Percentiles rank a stretch among this genome's conserved stretches.
These are phyloP conservation scores for Dendroctonus valens DNA, from an alignment of 1,140 invertebrate genomes.

Conservation along the genomic window DNA sequence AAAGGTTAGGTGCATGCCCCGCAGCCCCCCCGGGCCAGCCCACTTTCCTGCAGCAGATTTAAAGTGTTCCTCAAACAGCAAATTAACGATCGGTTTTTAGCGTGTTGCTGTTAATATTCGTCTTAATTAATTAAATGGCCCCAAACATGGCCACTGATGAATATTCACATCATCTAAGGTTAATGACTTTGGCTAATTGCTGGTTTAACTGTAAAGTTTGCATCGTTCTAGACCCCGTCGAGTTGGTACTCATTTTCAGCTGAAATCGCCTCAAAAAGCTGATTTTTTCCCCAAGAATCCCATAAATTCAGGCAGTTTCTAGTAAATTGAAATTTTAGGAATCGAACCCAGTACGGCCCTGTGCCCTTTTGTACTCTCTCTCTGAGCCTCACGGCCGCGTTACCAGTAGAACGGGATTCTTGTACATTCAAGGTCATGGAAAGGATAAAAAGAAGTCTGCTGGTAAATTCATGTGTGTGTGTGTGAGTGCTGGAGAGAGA, in stretches of 20 bases:
- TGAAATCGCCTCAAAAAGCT: not conserved
- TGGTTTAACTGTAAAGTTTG: too few species aligned
- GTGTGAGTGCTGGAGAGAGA: constrained; percentile 6
- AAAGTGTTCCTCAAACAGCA: too few species aligned
- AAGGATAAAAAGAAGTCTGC: constrained; percentile 32
- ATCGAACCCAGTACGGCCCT: constrained; percentile 19
- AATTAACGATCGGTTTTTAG: too few species aligned
- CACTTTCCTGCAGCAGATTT: too few species aligned
- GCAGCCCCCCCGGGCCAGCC: not conserved
- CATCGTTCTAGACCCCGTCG: too few species aligned
- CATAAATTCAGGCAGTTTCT: not conserved
- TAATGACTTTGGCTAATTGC: too few species aligned
- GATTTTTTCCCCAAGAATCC: not conserved
- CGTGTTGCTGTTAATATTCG: too few species aligned
- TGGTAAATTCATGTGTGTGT: constrained; percentile 40
- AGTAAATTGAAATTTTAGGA: not conserved
- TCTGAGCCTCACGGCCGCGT: constrained; percentile 32
- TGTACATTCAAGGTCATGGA: constrained; percentile 41
- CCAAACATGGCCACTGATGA: too few species aligned
- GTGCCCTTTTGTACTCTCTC: constrained; percentile 26
- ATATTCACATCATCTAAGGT: too few species aligned
- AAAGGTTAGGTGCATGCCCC: constrained; percentile 7
- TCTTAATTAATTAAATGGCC: too few species aligned
- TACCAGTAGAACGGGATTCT: constrained; percentile 45
- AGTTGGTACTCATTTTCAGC: not conserved